These are phyloP conservation scores for Atethmia centrago DNA, from an alignment of 2,888 invertebrate species.

Conservation along the genomic window DNA sequence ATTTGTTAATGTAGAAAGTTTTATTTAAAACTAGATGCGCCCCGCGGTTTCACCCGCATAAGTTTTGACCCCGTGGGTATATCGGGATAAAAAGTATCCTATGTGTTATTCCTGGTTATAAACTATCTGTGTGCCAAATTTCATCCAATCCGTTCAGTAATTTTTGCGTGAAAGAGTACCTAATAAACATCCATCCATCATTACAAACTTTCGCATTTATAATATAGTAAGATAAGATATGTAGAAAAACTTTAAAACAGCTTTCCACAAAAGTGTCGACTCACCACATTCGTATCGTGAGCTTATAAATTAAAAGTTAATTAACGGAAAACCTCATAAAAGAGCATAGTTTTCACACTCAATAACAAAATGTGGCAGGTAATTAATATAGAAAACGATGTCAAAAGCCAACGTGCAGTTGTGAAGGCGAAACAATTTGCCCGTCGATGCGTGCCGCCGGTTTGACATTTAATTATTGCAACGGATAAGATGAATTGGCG, in stretches of 20 bases:
- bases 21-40: too few relatives aligned
- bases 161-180: too few relatives aligned
- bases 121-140: too few relatives aligned
- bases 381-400: slow-evolving; percentile 64
- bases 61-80: too few relatives aligned
- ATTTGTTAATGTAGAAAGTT: too few relatives aligned
- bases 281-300: slow-evolving; percentile 14
- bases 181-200: too few relatives aligned
- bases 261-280: slow-evolving; percentile 16
- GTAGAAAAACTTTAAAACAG: neutral
- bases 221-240: too few relatives aligned
- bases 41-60: too few relatives aligned
- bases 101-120: too few relatives aligned
- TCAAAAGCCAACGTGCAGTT: slow-evolving; percentile 59
- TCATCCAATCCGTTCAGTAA: too few relatives aligned
- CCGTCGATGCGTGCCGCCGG: slow-evolving; percentile 65
- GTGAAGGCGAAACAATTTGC: slow-evolving; percentile 71
- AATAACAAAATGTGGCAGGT: slow-evolving; percentile 58
- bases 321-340: slow-evolving; percentile 50
- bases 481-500: slow-evolving; percentile 68
- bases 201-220: too few relatives aligned
- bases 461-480: slow-evolving; percentile 73
- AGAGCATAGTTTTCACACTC: slow-evolving; percentile 57
- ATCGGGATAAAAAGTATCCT: too few relatives aligned
- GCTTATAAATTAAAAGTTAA: slow-evolving; percentile 55